Percentiles rank a stretch among this genome's conserved stretches.
Evolutionary conservation across 2,797 vertebrate species (phyloP).

Genomic region (Catharus ustulatus): DNA sequence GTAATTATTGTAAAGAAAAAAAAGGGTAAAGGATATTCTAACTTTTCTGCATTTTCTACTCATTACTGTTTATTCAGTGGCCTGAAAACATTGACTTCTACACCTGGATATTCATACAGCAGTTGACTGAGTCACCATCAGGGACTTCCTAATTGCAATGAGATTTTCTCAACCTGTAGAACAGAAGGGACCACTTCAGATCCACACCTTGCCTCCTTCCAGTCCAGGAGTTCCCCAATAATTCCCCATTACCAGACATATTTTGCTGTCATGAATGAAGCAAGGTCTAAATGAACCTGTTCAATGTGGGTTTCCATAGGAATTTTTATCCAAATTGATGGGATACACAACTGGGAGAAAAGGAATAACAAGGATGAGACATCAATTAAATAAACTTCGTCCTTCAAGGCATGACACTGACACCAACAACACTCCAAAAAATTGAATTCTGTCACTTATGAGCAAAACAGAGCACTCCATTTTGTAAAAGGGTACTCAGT

Average conservation of each 20-base stretch:
- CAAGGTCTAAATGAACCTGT: background rate
- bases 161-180: background rate
- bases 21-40: background rate
- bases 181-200: background rate
- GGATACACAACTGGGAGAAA: background rate
- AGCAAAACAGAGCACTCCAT: background rate
- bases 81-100: background rate
- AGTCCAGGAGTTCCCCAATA: background rate
- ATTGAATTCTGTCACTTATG: background rate
- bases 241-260: background rate
- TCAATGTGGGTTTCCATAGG: background rate
- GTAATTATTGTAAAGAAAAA: background rate
- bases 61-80: background rate
- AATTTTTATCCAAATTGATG: background rate
- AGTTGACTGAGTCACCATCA: background rate
- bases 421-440: background rate
- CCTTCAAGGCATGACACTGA: background rate
- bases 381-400: background rate
- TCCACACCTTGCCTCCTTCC: background rate
- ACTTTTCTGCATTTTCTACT: background rate
- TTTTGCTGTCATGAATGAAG: background rate
- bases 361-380: background rate
- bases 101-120: background rate
- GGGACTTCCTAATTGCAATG: background rate
- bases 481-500: background rate